Conservation (phyloP, 2,797 vertebrate genomes). For the Holocentrus rufus region DNA sequence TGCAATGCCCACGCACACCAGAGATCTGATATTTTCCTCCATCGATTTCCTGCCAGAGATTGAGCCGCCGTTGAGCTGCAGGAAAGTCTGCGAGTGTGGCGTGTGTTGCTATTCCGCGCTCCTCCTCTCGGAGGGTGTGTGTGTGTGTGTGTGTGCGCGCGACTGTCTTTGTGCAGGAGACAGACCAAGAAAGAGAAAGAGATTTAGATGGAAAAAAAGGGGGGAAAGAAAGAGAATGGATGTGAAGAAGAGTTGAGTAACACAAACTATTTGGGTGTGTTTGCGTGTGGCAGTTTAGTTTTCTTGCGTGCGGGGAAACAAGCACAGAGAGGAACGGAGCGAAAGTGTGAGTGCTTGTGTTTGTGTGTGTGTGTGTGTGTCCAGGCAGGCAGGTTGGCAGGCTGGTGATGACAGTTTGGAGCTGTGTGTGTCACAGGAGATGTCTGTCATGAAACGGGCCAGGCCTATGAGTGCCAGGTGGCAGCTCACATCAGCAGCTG, state of each 20-base stretch:
- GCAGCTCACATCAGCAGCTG: conserved; percentile 65
- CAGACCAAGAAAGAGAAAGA: conserved; percentile 15
- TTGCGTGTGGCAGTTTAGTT: conserved; percentile 26
- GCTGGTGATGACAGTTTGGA: conserved; percentile 56
- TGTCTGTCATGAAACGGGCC: conserved; percentile 61
- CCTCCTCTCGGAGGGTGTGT: conserved; percentile 20
- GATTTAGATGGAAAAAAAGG: conserved; percentile 6
- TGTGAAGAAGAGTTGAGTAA: conserved; percentile 30
- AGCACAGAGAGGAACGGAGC: conserved; percentile 19
- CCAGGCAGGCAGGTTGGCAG: conserved; percentile 54
- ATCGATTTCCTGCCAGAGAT: conserved; percentile 75
- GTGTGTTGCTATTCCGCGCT: conserved; percentile 36
- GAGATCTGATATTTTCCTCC: conserved; percentile 74
- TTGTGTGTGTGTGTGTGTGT: conserved; percentile 18
- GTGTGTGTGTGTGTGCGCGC: conserved; percentile 23
- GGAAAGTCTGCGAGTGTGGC: conserved; percentile 44
- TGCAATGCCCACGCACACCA: conserved; percentile 54
- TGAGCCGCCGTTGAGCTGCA: conserved; percentile 63
- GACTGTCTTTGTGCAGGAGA: conserved; percentile 29
- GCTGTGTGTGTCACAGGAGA: conserved; percentile 51
- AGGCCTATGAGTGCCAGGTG: conserved; percentile 68
- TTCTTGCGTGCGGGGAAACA: conserved; percentile 9
- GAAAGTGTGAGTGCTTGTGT: not conserved
- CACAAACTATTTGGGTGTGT: conserved; percentile 18
- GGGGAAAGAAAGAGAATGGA: conserved; percentile 15